Conservation (phyloP, 2,113 vertebrate species). For the Lanius collurio region DNA sequence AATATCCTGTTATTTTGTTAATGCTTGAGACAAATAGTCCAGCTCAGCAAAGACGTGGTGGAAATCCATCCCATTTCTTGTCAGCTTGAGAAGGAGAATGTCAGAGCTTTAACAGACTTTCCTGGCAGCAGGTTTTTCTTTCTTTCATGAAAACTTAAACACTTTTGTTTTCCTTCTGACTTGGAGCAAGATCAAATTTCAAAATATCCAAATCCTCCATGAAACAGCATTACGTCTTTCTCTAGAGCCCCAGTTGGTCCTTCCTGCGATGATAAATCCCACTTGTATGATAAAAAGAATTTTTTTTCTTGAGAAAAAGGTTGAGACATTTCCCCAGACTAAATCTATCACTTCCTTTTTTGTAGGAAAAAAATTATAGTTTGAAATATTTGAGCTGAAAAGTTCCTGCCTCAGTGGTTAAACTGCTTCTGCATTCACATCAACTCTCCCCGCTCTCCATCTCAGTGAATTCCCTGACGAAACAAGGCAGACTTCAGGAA, state of each 20-base stretch:
- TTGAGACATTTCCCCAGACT: not conserved
- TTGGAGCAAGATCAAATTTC: conserved; percentile 48
- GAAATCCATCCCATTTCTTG: not conserved
- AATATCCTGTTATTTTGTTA: not conserved
- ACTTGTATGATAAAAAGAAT: not conserved
- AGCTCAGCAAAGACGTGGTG: not conserved
- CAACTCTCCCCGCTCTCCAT: not conserved
- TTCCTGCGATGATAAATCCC: not conserved
- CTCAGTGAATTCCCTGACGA: not conserved
- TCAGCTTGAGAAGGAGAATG: not conserved
- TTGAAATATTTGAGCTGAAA: not conserved
- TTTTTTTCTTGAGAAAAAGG: not conserved
- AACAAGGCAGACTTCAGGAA: not conserved
- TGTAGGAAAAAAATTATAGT: not conserved
- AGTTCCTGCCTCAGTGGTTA: not conserved
- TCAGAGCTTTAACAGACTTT: not conserved
- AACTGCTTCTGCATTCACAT: not conserved
- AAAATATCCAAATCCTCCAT: conserved; percentile 48
- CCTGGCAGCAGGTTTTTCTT: not conserved
- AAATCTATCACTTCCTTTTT: not conserved
- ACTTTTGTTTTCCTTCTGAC: conserved; percentile 17
- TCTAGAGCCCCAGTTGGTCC: not conserved
- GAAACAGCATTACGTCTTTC: not conserved
- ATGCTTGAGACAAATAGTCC: not conserved
- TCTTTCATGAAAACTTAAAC: conserved; percentile 1